Evolutionary conservation across 2,797 vertebrate genomes (phyloP), one percentile per base, ranked within the genome.

Genomic region (Aythya fuligula): DNA sequence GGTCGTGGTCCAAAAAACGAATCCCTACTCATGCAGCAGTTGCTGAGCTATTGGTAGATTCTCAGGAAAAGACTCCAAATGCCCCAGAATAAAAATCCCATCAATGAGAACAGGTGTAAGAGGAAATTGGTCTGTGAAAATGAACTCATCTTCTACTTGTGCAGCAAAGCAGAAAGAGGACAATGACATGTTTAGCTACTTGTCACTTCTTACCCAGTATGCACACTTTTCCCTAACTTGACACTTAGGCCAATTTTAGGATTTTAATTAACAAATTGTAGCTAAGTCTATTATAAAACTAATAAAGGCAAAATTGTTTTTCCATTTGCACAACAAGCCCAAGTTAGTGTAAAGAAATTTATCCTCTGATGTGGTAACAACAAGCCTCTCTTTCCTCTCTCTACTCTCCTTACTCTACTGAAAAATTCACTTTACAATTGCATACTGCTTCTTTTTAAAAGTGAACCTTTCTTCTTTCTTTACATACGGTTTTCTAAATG

Each of bases 81-180:
- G 41, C 18, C 30, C 12, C n/a, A 8, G 14, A 60, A 13, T 9
- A 13, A 64, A 75, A 72, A 34, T 6, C 16, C 25, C 13, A 5
- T 15, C 9, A 27, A 2, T 8, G 36, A 4, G 8, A 28, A 36
- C 18, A 9, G 32, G 15, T 66, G 76, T 54, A 22, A 64, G 47
- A 51, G 57, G 73, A 78, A 36, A 20, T 11, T 17, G 20, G 56
- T 16, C 16, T 10, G 43, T 41, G 49, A 20, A 3, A 43, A 67
- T 8, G 39, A 77, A 17, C 51, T 22, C 9, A 36, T n/a, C 27
- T 32, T 65, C 51, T 54, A 2, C 4, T 0, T 1, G 30, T 6
- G 38, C 51, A 75, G 78, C 60, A 62, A 10, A 67, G 84, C 66
- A 73, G 54, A 9, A 54, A 3, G 32, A 36, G 32, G 54, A 36